A percentile compares a stretch with the other conserved stretches of the same genome.
Conservation (phyloP, 2,888 invertebrate species). For the Gortyna flavago region DNA sequence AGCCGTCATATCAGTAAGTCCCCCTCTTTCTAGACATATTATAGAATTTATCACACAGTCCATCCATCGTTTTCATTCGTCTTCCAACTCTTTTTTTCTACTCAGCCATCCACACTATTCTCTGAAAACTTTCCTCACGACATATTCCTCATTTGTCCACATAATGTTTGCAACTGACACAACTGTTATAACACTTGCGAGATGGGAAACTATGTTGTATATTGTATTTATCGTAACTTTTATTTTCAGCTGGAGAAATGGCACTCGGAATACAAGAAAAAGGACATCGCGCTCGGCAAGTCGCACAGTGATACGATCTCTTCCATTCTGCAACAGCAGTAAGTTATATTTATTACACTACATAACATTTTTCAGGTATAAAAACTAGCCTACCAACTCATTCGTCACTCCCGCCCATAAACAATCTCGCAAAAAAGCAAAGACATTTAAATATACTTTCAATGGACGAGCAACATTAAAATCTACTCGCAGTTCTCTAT, state of each 20-base stretch:
- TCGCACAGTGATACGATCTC: conserved; percentile 93
- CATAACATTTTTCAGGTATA: no score
- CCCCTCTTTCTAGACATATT: no score
- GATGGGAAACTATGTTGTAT: background rate
- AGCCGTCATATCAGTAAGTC: no score
- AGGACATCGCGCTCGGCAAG: conserved; percentile 91
- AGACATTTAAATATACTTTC: no score
- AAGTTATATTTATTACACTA: conserved; percentile 78
- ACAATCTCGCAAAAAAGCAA: no score
- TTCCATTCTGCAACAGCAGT: conserved; percentile 92
- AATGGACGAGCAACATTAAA: no score
- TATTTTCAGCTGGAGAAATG: conserved; percentile 87
- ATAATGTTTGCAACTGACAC: background rate
- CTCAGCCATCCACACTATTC: background rate
- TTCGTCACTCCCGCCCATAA: no score
- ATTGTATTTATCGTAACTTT: background rate
- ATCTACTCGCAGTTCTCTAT: no score
- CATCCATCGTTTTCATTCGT: background rate
- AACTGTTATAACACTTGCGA: background rate
- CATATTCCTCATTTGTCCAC: background rate
- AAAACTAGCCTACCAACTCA: no score
- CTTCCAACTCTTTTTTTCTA: no score
- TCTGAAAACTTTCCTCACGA: background rate
- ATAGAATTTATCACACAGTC: background rate
- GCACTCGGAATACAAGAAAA: conserved; percentile 89